phyloP scores from a whole-genome alignment of 2,888 invertebrate genomes.

The Conomelus anceps region DNA sequence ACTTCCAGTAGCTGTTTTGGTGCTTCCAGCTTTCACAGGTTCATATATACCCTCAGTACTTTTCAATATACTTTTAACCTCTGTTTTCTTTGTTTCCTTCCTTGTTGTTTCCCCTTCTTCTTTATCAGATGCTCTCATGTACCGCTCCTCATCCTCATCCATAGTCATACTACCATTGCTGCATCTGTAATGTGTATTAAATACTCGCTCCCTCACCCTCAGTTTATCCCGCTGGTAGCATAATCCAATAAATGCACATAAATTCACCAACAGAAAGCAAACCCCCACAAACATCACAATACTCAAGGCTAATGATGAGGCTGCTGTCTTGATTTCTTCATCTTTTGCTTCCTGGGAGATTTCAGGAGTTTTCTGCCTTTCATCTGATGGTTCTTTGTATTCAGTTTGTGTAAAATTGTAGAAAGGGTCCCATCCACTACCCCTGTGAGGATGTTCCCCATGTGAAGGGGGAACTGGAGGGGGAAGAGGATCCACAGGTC shows the following conservation, averaged over 20 bases:
- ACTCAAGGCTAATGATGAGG: constrained; percentile 42
- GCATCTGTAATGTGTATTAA: constrained; percentile 46
- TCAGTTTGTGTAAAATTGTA: not conserved
- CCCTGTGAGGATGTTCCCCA: not conserved
- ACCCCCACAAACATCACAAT: constrained; percentile 51
- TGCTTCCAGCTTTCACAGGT: constrained; percentile 33
- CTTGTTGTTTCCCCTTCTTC: not conserved
- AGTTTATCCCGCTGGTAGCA: constrained; percentile 59
- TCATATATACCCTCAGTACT: constrained; percentile 33
- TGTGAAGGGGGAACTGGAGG: not conserved
- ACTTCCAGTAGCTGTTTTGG: constrained; percentile 47
- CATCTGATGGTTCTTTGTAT: not conserved
- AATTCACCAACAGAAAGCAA: constrained; percentile 64
- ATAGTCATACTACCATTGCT: constrained; percentile 31
- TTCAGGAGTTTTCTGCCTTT: not conserved
- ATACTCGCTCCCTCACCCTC: constrained; percentile 47
- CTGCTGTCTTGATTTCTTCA: constrained; percentile 26
- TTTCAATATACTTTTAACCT: constrained; percentile 33
- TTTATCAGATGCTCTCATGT: constrained; percentile 25
- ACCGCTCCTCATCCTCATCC: constrained; percentile 27
- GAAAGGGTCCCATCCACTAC: not conserved
- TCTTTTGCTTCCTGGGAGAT: constrained; percentile 16
- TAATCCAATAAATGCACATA: constrained; percentile 59
- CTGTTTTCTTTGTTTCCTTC: constrained; percentile 21
- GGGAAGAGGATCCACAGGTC: not conserved